A percentile compares a stretch with the other conserved stretches of the same genome.
phyloP scores from a whole-genome alignment of 2,113 vertebrate species.

The Hemicordylus capensis region DNA sequence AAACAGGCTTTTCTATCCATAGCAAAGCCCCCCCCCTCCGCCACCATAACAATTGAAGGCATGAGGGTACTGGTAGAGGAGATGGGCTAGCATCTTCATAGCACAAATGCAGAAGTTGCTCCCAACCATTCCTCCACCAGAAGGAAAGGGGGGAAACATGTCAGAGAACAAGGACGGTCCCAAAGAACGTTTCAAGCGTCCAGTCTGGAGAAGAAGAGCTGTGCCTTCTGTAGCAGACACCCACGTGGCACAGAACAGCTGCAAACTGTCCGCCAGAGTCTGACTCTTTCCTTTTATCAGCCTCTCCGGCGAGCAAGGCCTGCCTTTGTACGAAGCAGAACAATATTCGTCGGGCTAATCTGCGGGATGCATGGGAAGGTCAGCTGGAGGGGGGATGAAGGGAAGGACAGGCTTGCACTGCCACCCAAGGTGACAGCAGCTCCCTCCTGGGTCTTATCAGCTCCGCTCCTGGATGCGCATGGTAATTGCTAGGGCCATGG shows the following conservation, averaged over 20 bases:
- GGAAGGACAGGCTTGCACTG: neutral
- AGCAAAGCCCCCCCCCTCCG: neutral
- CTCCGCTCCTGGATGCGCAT: conserved; percentile 5
- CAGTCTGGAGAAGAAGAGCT: neutral
- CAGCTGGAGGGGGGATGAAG: neutral
- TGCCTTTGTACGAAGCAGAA: neutral
- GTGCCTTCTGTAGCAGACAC: neutral
- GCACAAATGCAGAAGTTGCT: neutral
- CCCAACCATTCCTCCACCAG: neutral
- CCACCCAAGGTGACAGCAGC: conserved; percentile 28
- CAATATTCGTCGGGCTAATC: neutral
- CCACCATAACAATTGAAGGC: neutral
- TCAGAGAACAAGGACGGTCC: neutral
- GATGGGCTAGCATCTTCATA: neutral
- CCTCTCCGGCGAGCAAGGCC: neutral
- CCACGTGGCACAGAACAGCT: neutral
- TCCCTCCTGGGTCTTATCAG: conserved; percentile 4
- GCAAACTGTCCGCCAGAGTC: neutral
- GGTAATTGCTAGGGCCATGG: neutral
- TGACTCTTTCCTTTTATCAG: neutral
- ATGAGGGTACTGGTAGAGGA: neutral
- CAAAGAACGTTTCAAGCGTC: neutral
- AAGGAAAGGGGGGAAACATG: neutral
- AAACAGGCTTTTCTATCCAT: neutral
- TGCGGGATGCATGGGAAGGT: neutral